phyloP scores from a whole-genome alignment of 2,797 vertebrate species.

The Hypotaenidia philippensis region DNA sequence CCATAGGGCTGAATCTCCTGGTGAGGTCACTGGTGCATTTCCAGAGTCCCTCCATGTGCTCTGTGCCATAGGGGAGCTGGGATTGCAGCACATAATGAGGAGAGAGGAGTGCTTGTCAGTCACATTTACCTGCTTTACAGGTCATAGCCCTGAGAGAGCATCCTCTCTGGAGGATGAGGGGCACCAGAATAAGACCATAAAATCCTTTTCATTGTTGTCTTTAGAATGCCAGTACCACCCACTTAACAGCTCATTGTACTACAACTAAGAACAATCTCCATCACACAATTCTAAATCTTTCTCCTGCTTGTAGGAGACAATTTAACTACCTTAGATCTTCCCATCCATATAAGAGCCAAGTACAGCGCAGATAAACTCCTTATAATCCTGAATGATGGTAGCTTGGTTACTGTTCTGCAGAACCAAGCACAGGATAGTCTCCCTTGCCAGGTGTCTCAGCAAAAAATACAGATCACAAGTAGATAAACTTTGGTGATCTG shows the following conservation, averaged over 20 bases:
- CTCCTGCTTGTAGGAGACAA: not conserved
- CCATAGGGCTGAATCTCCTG: not conserved
- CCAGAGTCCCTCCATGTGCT: rapidly evolving
- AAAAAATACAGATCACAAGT: not conserved
- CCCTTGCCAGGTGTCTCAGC: not conserved
- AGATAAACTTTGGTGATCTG: not conserved
- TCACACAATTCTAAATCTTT: not conserved
- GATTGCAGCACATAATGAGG: not conserved
- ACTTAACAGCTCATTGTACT: not conserved
- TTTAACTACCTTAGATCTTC: not conserved
- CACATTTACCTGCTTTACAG: not conserved
- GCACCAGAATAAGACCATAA: not conserved
- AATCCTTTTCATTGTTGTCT: not conserved
- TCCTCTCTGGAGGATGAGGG: not conserved
- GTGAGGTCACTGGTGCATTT: not conserved
- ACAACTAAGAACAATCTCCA: not conserved
- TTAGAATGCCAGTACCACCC: not conserved
- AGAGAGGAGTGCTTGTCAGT: not conserved
- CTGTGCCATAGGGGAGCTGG: not conserved
- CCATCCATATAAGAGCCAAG: not conserved
- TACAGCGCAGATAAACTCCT: not conserved
- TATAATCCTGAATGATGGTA: not conserved
- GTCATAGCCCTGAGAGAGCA: not conserved
- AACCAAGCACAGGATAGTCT: not conserved
- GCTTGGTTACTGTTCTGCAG: rapidly evolving